A percentile compares a stretch with the other conserved stretches of the same genome.
These are phyloP conservation scores for Falco novaeseelandiae DNA, from an alignment of 2,797 vertebrate genomes.

Conservation along the genomic window DNA sequence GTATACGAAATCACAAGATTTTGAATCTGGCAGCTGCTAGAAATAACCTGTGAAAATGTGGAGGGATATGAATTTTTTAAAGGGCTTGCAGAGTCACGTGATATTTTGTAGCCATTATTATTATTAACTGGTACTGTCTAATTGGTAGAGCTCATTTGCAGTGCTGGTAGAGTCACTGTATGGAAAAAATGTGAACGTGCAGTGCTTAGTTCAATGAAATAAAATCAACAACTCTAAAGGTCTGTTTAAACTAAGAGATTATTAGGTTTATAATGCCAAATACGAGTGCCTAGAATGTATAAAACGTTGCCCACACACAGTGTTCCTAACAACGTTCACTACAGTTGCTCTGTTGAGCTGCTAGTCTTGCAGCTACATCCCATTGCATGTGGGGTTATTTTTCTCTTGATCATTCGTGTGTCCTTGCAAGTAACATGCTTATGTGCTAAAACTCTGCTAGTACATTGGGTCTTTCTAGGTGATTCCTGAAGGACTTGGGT, in stretches of 20 bases:
- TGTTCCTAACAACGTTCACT: background rate
- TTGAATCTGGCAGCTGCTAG: background rate
- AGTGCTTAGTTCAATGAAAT: background rate
- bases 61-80: background rate
- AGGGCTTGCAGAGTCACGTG: background rate
- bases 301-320: conserved; percentile 32
- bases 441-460: background rate
- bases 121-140: background rate
- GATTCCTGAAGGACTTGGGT: background rate
- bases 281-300: background rate
- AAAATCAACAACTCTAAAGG: conserved; percentile 1
- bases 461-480: background rate
- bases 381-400: background rate
- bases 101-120: background rate
- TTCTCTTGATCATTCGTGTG: background rate
- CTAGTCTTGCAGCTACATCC: background rate
- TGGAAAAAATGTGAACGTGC: background rate
- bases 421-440: background rate
- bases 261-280: background rate
- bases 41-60: conserved; percentile 25
- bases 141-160: background rate
- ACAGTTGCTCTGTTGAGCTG: background rate
- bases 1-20: conserved; percentile 20
- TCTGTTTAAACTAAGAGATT: conserved; percentile 43
- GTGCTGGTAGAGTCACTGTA: background rate